Conservation (phyloP, 2,888 invertebrate genomes). For the Ganaspis brasiliensis region DNA sequence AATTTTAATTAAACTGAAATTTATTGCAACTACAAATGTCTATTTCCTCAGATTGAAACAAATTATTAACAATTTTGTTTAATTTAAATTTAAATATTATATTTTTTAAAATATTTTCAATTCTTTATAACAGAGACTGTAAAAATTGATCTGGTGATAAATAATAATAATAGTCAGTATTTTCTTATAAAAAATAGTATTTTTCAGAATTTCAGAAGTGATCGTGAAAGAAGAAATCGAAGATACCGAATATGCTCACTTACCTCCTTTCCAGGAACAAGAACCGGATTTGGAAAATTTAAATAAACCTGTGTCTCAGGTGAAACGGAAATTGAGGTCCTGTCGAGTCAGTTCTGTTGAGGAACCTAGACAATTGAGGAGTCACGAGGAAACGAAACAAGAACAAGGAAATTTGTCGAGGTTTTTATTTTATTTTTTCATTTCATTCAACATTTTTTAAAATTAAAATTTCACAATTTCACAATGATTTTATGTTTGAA, state of each 20-base stretch:
- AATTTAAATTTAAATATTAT: too few relatives aligned
- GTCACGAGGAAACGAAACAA: slow-evolving; percentile 72
- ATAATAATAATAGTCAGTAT: too few relatives aligned
- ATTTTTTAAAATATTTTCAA: too few relatives aligned
- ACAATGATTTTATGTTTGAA: not conserved
- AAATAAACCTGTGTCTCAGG: slow-evolving; percentile 66
- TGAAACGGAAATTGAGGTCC: slow-evolving; percentile 80
- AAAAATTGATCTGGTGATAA: too few relatives aligned
- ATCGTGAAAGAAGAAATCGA: slow-evolving; percentile 77
- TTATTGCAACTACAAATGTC: too few relatives aligned
- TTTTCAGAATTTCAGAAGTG: slow-evolving; percentile 65
- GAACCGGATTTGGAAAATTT: slow-evolving; percentile 69
- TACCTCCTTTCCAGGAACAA: slow-evolving; percentile 79
- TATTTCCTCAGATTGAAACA: too few relatives aligned
- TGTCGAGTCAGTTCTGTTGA: slow-evolving; percentile 77
- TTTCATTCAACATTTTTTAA: slow-evolving; percentile 6
- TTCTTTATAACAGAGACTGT: too few relatives aligned
- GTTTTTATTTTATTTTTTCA: slow-evolving; percentile 62
- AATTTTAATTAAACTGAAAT: too few relatives aligned
- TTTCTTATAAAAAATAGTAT: too few relatives aligned
- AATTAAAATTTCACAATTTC: not conserved
- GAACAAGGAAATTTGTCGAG: slow-evolving; percentile 80
- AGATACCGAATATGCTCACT: slow-evolving; percentile 80
- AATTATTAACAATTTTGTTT: too few relatives aligned
- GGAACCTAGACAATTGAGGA: slow-evolving; percentile 73